Conservation (phyloP, 2,888 invertebrate genomes). For the Dryadula phaetusa region DNA sequence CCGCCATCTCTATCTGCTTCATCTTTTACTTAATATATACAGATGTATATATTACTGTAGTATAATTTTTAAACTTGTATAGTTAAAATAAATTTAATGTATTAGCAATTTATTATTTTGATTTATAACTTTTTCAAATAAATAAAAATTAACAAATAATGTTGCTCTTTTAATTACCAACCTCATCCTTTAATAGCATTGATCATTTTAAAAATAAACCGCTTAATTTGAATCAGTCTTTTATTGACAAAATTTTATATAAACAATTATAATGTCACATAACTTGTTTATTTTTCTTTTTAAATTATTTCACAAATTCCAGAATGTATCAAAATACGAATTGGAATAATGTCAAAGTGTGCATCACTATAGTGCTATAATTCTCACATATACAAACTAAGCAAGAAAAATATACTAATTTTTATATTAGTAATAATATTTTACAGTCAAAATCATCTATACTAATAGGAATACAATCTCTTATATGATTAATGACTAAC, state of each 20-base stretch:
- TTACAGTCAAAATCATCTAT: background rate
- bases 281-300: too few relatives aligned
- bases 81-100: constrained; percentile 29
- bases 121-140: constrained; percentile 47
- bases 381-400: background rate
- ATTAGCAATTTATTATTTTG: constrained; percentile 53
- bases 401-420: background rate
- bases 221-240: constrained; percentile 32
- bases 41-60: constrained; percentile 18
- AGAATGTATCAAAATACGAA: too few relatives aligned
- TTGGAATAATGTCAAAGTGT: background rate
- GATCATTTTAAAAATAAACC: background rate
- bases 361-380: background rate
- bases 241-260: constrained; percentile 30
- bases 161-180: background rate
- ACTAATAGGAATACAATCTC: background rate
- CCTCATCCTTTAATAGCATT: background rate
- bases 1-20: constrained; percentile 60
- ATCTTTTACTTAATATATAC: constrained; percentile 47
- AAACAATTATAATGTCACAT: background rate
- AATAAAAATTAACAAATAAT: constrained; percentile 39
- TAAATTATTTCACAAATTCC: too few relatives aligned
- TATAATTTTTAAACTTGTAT: constrained; percentile 34
- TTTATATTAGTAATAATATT: background rate
- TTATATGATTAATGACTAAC: background rate